Conservation (phyloP, 2,113 vertebrate species). For the Atractosteus spatula region DNA sequence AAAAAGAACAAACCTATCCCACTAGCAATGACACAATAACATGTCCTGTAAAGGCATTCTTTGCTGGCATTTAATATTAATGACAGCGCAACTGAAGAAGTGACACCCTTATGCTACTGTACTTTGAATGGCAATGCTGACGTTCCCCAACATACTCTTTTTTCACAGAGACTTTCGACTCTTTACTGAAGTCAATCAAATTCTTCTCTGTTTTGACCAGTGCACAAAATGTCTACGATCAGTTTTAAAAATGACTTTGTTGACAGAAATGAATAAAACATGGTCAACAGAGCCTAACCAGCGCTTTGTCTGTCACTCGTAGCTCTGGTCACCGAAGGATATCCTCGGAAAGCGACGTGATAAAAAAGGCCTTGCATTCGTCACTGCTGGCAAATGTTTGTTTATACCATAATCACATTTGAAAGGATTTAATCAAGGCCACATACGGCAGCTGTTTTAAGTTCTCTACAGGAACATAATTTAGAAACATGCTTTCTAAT, state of each 20-base stretch:
- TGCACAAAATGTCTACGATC: neutral
- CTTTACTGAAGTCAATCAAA: no score
- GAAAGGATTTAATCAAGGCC: constrained; percentile 39
- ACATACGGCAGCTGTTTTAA: constrained; percentile 36
- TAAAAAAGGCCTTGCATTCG: constrained; percentile 35
- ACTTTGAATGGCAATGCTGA: no score
- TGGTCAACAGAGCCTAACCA: neutral
- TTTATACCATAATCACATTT: constrained; percentile 40
- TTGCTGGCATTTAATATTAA: no score
- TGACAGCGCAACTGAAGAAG: no score
- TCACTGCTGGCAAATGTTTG: constrained; percentile 41
- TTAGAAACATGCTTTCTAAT: constrained; percentile 9
- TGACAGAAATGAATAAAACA: constrained; percentile 1
- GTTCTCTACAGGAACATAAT: constrained; percentile 7
- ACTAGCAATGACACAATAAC: no score
- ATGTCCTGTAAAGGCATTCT: no score
- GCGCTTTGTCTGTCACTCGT: neutral
- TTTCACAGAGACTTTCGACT: no score
- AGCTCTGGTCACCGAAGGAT: neutral
- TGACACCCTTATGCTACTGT: no score
- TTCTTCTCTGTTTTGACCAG: no score
- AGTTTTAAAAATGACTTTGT: neutral
- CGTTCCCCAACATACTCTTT: no score
- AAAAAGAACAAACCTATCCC: no score
- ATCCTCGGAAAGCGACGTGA: constrained; percentile 7